These are phyloP conservation scores for Grallaria varia DNA, from an alignment of 2,113 vertebrate genomes.

Conservation along the genomic window DNA sequence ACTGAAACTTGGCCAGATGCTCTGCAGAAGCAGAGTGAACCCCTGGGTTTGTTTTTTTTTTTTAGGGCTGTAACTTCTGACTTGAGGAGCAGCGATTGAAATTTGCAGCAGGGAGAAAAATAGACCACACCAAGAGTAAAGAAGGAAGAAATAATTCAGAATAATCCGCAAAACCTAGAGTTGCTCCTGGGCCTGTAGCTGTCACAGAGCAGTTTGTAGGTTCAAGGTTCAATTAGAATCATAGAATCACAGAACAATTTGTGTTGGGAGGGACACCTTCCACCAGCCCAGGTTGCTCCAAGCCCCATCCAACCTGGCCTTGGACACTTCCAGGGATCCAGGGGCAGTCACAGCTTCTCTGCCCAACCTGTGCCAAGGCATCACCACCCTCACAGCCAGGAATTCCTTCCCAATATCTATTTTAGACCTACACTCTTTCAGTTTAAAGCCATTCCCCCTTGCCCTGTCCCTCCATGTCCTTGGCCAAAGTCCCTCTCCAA, in stretches of 20 bases:
- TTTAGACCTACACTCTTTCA: neutral
- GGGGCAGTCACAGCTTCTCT: neutral
- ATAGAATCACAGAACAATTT: neutral
- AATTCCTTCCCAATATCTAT: neutral
- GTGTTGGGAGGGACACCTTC: accelerated
- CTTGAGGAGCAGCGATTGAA: accelerated
- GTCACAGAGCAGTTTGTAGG: neutral
- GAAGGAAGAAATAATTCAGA: neutral
- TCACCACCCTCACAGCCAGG: accelerated
- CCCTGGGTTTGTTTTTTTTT: accelerated
- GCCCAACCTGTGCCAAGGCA: neutral
- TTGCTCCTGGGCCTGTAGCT: accelerated
- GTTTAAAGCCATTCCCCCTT: accelerated
- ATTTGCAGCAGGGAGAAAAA: accelerated
- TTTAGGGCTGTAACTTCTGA: neutral
- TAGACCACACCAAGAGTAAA: accelerated
- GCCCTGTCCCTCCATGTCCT: neutral
- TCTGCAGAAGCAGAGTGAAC: neutral
- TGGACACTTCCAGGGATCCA: neutral
- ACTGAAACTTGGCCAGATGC: neutral
- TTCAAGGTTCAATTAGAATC: neutral
- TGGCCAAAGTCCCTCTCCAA: neutral
- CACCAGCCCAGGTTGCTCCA: accelerated
- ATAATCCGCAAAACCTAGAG: neutral
- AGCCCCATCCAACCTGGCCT: accelerated